Conservation (phyloP, 2,888 invertebrate genomes). For the Poecilobothrus nobilitatus region DNA sequence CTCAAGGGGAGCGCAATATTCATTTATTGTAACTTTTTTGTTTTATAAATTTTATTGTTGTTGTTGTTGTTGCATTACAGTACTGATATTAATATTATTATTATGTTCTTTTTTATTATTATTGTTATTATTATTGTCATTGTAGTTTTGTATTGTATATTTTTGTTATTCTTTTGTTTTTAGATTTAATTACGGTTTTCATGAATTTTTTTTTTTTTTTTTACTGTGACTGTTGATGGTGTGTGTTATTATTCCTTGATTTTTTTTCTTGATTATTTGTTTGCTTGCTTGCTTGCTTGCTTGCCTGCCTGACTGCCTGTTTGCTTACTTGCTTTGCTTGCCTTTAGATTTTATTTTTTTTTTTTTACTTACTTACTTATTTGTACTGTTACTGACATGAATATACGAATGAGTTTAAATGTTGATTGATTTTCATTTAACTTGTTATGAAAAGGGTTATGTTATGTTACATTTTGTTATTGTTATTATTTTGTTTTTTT, state of each 20-base stretch:
- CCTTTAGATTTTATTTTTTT: no score
- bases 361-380: no score
- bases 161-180: not conserved
- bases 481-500: not conserved
- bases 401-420: not conserved
- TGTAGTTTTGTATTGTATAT: not conserved
- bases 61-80: not conserved
- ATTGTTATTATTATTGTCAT: not conserved
- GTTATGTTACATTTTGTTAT: not conserved
- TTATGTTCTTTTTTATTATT: no score
- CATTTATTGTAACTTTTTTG: not conserved
- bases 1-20: not conserved
- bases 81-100: not conserved
- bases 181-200: conserved; percentile 2
- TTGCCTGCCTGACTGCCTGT: not conserved
- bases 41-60: not conserved
- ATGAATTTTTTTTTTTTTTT: not conserved
- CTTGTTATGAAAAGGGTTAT: conserved; percentile 9
- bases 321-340: not conserved
- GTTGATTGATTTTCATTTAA: conserved; percentile 9
- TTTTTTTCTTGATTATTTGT: no score
- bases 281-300: not conserved
- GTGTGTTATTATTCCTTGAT: no score
- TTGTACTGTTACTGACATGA: no score
- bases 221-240: not conserved